These are phyloP conservation scores for Poecilia latipinna DNA, from an alignment of 2,113 vertebrate genomes.

Conservation along the genomic window DNA sequence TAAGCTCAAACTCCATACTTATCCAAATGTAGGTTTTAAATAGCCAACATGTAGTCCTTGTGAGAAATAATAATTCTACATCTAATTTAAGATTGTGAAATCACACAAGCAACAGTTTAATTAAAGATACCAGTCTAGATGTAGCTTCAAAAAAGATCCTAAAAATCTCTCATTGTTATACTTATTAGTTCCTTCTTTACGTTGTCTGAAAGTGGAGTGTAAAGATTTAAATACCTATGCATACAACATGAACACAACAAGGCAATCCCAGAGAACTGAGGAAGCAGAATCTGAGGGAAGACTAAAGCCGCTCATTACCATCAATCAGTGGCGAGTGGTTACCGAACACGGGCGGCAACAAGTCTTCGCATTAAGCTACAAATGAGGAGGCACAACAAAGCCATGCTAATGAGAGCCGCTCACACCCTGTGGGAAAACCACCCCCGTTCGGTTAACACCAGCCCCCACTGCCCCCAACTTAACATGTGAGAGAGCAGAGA, in stretches of 20 bases:
- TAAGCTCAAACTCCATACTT: not conserved
- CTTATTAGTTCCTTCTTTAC: not conserved
- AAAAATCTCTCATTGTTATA: not conserved
- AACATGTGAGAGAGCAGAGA: constrained; percentile 34
- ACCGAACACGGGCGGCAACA: constrained; percentile 58
- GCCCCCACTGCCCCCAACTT: not conserved
- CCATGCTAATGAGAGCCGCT: constrained; percentile 69
- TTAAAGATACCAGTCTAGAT: not conserved
- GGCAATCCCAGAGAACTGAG: not conserved
- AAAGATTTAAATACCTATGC: not conserved
- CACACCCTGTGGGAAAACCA: constrained; percentile 48
- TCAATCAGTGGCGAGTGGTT: constrained; percentile 40
- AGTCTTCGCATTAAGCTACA: constrained; percentile 56
- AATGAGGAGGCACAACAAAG: constrained; percentile 72
- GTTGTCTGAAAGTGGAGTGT: constrained; percentile 7
- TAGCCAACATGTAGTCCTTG: not conserved
- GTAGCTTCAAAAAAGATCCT: not conserved
- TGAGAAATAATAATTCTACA: not conserved
- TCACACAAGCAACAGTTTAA: not conserved
- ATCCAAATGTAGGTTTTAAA: not conserved
- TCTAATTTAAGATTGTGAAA: not conserved
- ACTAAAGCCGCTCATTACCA: constrained; percentile 41
- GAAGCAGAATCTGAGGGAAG: constrained; percentile 22
- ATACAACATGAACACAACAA: constrained; percentile 1
- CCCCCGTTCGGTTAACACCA: constrained; percentile 34